Evolutionary conservation across 2,113 vertebrate species (phyloP).

Genomic region (Syngnathus floridae): DNA sequence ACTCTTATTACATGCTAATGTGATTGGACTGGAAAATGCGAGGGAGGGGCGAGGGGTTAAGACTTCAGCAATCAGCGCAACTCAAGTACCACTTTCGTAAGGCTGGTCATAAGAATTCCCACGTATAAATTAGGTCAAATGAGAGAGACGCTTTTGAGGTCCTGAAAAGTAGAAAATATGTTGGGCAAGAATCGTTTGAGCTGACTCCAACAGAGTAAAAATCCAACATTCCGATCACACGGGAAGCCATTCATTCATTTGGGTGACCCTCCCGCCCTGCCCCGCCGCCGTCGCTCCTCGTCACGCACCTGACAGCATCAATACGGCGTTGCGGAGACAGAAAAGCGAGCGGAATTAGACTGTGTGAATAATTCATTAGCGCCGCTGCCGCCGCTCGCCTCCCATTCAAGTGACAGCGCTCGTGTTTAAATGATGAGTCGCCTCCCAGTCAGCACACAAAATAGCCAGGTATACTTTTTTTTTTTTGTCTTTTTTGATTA

Average conservation of each 20-base stretch:
- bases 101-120: neutral
- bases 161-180: no score
- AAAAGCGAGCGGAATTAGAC: slow-evolving; percentile 40
- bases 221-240: neutral
- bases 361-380: slow-evolving; percentile 54
- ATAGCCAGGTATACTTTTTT: slow-evolving; percentile 2
- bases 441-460: slow-evolving; percentile 39
- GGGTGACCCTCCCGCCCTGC: neutral
- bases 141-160: neutral
- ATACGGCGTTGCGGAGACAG: slow-evolving; percentile 8
- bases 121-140: neutral
- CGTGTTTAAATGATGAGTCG: slow-evolving; percentile 61
- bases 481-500: slow-evolving; percentile 15
- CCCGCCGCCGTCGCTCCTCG: neutral
- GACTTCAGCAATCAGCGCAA: neutral
- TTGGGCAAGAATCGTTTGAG: no score
- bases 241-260: neutral
- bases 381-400: slow-evolving; percentile 17
- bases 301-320: slow-evolving; percentile 14
- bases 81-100: neutral
- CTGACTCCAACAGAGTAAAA: neutral
- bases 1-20: slow-evolving; percentile 3
- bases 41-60: neutral
- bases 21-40: neutral
- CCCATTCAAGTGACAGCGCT: slow-evolving; percentile 50